These are phyloP conservation scores for Bettongia penicillata DNA, from an alignment of 2,113 vertebrate genomes.

Conservation along the genomic window DNA sequence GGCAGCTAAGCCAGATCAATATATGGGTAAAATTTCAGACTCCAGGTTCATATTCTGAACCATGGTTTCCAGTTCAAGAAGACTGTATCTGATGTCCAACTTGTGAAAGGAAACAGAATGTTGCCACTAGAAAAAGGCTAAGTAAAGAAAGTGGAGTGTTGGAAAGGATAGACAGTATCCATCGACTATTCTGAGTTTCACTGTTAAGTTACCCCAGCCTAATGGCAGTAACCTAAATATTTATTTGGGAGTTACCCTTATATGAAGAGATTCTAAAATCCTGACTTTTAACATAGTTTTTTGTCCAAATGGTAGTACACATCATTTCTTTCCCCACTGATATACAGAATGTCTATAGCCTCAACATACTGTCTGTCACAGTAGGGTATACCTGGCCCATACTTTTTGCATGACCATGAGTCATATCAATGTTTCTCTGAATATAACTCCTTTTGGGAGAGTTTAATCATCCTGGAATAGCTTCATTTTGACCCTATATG, in stretches of 20 bases:
- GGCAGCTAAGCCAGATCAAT: too few species aligned
- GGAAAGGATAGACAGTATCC: not conserved
- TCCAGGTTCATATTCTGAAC: not conserved
- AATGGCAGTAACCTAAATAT: not conserved
- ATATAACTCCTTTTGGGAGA: not conserved
- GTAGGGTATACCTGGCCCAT: not conserved
- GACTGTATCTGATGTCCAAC: not conserved
- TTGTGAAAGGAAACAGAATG: not conserved
- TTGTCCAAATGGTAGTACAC: not conserved
- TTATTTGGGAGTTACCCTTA: not conserved
- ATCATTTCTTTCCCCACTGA: not conserved
- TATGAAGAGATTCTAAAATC: not conserved
- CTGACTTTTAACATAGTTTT: not conserved
- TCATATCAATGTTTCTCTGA: not conserved
- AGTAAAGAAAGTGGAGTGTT: not conserved
- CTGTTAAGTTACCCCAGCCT: not conserved
- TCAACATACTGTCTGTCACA: not conserved
- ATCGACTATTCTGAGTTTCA: not conserved
- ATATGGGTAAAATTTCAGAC: too few species aligned
- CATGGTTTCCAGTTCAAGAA: not conserved
- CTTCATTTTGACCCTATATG: not conserved
- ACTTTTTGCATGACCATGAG: not conserved
- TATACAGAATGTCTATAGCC: not conserved
- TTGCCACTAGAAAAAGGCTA: not conserved
- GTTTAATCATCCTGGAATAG: not conserved